phyloP scores from a whole-genome alignment of 2,888 invertebrate genomes.

The Palloptera scutellata region DNA sequence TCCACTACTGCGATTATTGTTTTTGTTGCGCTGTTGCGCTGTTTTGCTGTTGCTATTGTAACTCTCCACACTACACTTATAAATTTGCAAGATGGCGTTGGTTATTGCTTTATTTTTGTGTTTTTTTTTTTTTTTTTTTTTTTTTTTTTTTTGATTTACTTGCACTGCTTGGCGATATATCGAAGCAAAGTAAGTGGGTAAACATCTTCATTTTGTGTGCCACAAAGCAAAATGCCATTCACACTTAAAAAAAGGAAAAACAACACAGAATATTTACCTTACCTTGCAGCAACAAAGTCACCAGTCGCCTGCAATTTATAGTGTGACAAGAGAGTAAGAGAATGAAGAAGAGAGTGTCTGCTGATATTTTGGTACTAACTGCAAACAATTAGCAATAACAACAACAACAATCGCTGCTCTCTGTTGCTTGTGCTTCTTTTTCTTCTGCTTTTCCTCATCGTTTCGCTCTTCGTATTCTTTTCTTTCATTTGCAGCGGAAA shows the following conservation, averaged over 20 bases:
- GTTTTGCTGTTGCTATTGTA: background rate
- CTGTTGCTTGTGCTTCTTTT: background rate
- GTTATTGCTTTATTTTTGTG: constrained; percentile 35
- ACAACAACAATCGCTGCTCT: no score
- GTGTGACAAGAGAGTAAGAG: constrained; percentile 11
- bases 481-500: background rate
- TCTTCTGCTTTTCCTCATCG: constrained; percentile 22
- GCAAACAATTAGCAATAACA: no score
- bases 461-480: no score
- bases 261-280: background rate
- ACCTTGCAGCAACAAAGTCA: background rate
- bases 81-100: constrained; percentile 43
- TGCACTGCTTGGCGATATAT: constrained; percentile 27
- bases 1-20: background rate
- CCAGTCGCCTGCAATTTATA: background rate
- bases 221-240: constrained; percentile 34
- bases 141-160: constrained; percentile 34
- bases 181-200: constrained; percentile 31
- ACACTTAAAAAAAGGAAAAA: constrained; percentile 35
- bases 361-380: no score
- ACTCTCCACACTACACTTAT: constrained; percentile 30
- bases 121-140: constrained; percentile 34
- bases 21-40: background rate
- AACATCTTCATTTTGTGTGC: constrained; percentile 41
- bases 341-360: background rate